Evolutionary conservation across 2,113 vertebrate genomes (phyloP).

Genomic region (Dipodomys stephensi): DNA sequence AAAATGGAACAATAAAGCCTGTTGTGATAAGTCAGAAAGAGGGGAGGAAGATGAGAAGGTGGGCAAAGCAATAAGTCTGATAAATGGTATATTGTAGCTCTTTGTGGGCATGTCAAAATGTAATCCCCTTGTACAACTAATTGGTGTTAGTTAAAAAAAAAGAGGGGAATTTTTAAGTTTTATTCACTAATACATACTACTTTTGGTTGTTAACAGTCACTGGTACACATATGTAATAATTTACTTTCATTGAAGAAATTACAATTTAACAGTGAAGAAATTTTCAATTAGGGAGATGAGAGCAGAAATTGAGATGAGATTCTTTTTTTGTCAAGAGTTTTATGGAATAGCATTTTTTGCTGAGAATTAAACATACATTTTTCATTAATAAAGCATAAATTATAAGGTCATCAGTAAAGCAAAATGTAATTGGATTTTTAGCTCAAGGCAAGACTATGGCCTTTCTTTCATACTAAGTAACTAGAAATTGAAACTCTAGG

Average conservation of each 20-base stretch:
- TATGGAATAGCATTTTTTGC: slow-evolving; percentile 38
- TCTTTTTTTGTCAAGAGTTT: not conserved
- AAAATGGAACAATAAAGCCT: too few relatives aligned
- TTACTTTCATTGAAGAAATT: not conserved
- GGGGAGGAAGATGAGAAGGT: too few relatives aligned
- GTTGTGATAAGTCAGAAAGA: too few relatives aligned
- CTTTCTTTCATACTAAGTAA: slow-evolving; percentile 64
- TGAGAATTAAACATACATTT: slow-evolving; percentile 66
- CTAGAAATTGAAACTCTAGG: slow-evolving; percentile 49
- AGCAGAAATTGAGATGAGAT: not conserved
- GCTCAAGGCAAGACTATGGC: slow-evolving; percentile 69
- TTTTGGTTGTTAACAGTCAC: not conserved
- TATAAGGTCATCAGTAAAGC: slow-evolving; percentile 61
- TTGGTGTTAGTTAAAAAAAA: too few relatives aligned
- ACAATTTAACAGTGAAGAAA: not conserved
- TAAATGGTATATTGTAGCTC: too few relatives aligned
- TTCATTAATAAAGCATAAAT: slow-evolving; percentile 74
- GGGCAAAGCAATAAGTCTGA: too few relatives aligned
- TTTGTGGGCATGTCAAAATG: too few relatives aligned
- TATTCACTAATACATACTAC: not conserved
- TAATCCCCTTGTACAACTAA: too few relatives aligned
- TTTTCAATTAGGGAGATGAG: not conserved
- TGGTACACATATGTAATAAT: not conserved
- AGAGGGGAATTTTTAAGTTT: not conserved
- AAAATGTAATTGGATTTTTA: slow-evolving; percentile 77